Conservation (phyloP, 2,113 vertebrate species). For the Stegostoma tigrinum region DNA sequence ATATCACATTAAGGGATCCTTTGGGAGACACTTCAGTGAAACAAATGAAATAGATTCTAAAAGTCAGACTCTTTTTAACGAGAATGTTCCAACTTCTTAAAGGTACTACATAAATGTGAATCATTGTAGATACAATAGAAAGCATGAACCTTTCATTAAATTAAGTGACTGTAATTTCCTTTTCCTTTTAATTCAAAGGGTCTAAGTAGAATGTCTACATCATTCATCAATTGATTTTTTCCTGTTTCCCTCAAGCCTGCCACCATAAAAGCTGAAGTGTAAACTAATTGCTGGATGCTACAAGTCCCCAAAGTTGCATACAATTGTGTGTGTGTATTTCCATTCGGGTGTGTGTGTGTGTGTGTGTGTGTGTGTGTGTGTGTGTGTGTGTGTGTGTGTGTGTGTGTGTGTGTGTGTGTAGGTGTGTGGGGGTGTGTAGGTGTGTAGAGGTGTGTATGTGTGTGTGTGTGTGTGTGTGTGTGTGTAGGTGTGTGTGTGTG, state of each 20-base stretch:
- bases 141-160: not conserved
- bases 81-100: not conserved
- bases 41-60: not conserved
- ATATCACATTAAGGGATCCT: not conserved
- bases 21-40: not conserved
- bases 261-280: not conserved
- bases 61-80: not conserved
- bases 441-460: no score
- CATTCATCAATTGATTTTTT: not conserved
- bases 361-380: no score
- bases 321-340: not conserved
- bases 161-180: not conserved
- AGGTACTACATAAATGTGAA: not conserved
- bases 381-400: not conserved
- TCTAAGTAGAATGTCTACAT: conserved; percentile 2
- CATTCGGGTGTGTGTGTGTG: no score
- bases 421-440: no score
- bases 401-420: not conserved
- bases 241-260: not conserved
- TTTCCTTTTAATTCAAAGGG: not conserved
- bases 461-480: no score
- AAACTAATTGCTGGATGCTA: not conserved
- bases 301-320: not conserved
- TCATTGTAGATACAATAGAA: not conserved
- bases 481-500: no score